Percentiles rank a stretch among this genome's conserved stretches.
Conservation (phyloP, 2,113 vertebrate genomes). For the Eulemur rufifrons region DNA sequence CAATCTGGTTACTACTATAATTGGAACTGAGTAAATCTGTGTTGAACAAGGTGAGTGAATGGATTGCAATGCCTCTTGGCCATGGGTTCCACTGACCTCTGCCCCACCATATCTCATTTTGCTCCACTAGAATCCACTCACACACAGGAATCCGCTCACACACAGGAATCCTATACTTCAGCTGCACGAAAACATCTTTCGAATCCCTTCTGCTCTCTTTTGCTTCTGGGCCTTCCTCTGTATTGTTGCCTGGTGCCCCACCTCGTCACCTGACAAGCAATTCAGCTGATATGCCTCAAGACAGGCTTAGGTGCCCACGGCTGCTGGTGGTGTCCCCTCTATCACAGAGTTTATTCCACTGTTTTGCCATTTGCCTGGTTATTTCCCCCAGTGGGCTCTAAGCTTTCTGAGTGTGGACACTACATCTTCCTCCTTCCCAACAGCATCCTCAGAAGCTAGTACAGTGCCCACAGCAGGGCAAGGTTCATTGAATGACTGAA, state of each 20-base stretch:
- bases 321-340: background rate
- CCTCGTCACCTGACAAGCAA: background rate
- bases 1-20: background rate
- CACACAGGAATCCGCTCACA: background rate
- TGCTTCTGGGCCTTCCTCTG: background rate
- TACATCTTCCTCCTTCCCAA: background rate
- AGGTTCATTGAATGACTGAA: background rate
- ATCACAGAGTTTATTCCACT: too few species aligned
- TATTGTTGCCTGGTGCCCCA: background rate
- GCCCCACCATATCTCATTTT: background rate
- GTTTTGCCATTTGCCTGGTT: background rate
- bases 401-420: background rate
- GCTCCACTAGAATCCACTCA: background rate
- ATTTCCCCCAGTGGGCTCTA: background rate
- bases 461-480: background rate
- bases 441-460: background rate
- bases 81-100: background rate
- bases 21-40: background rate
- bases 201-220: background rate
- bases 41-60: background rate
- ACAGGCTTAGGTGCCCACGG: background rate
- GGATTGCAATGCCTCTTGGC: background rate
- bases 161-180: too few species aligned
- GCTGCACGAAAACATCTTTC: background rate
- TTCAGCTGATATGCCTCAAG: background rate